These are phyloP conservation scores for Capreolus pygargus DNA, from an alignment of 2,113 vertebrate species.

Conservation along the genomic window DNA sequence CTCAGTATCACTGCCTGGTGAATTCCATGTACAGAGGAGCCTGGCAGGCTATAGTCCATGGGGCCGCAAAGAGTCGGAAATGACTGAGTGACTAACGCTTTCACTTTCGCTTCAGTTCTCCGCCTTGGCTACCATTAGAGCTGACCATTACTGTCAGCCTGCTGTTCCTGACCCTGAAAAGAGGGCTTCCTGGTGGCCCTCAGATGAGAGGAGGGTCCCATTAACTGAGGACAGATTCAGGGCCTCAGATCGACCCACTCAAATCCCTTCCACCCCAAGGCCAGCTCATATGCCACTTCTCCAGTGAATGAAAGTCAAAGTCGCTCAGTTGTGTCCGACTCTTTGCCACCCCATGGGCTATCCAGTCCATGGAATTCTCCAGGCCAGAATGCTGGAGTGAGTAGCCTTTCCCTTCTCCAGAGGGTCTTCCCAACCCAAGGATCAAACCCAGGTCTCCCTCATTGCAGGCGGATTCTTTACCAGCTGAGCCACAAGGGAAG, in stretches of 20 bases:
- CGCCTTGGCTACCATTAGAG: neutral
- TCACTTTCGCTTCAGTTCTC: neutral
- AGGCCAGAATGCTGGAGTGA: neutral
- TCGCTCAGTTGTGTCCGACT: fast-evolving
- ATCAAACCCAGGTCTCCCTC: neutral
- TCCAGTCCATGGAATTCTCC: neutral
- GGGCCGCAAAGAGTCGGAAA: neutral
- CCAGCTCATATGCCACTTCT: neutral
- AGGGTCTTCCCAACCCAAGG: neutral
- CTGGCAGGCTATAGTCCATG: fast-evolving
- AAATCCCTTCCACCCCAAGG: neutral
- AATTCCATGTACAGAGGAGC: neutral
- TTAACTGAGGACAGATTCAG: fast-evolving
- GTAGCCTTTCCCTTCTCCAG: neutral
- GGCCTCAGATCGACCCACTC: neutral
- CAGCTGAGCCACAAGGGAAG: neutral
- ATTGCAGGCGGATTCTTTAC: neutral
- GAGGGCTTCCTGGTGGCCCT: neutral
- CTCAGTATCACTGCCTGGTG: neutral
- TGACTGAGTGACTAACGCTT: neutral
- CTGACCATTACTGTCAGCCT: neutral
- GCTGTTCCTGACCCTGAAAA: neutral
- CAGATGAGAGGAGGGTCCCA: neutral
- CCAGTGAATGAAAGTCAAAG: neutral
- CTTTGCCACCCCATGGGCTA: fast-evolving